Evolutionary conservation across 1,140 invertebrate genomes (phyloP).

Genomic region (Diorhabda carinulata): DNA sequence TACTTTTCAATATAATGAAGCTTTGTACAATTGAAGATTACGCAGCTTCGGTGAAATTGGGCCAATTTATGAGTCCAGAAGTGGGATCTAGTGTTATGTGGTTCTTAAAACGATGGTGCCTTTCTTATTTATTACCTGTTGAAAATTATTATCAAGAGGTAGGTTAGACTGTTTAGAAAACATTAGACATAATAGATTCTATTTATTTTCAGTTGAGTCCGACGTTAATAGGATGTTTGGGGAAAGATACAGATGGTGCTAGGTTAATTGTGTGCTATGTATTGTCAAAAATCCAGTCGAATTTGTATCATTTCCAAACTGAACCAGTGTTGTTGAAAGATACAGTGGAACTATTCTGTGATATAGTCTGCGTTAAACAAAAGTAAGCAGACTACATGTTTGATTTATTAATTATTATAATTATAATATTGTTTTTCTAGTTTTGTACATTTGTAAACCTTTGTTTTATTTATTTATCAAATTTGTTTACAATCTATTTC

Average conservation of each 20-base stretch:
- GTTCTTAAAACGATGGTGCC: constrained; percentile 74
- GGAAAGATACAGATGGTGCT: constrained; percentile 45
- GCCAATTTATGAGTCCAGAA: constrained; percentile 72
- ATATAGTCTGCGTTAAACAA: constrained; percentile 40
- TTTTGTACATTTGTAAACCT: too few relatives aligned
- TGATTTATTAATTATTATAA: too few relatives aligned
- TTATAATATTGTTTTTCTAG: too few relatives aligned
- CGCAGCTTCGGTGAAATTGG: constrained; percentile 58
- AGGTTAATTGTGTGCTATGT: constrained; percentile 41
- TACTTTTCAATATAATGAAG: constrained; percentile 63
- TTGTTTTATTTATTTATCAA: too few relatives aligned
- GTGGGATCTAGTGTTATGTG: constrained; percentile 73
- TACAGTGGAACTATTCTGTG: constrained; percentile 43
- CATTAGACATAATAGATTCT: not conserved
- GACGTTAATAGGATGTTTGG: constrained; percentile 39
- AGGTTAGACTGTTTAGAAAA: constrained; percentile 23
- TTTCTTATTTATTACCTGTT: constrained; percentile 68
- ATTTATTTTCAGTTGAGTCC: constrained; percentile 41
- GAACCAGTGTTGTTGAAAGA: constrained; percentile 44
- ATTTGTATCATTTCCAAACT: constrained; percentile 43
- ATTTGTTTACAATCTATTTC: too few relatives aligned
- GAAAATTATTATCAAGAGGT: constrained; percentile 68
- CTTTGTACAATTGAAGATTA: constrained; percentile 66
- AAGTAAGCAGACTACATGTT: constrained; percentile 36
- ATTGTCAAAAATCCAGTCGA: constrained; percentile 44